These are phyloP conservation scores for Agrochola lychnidis DNA, from an alignment of 2,888 invertebrate genomes.

Conservation along the genomic window DNA sequence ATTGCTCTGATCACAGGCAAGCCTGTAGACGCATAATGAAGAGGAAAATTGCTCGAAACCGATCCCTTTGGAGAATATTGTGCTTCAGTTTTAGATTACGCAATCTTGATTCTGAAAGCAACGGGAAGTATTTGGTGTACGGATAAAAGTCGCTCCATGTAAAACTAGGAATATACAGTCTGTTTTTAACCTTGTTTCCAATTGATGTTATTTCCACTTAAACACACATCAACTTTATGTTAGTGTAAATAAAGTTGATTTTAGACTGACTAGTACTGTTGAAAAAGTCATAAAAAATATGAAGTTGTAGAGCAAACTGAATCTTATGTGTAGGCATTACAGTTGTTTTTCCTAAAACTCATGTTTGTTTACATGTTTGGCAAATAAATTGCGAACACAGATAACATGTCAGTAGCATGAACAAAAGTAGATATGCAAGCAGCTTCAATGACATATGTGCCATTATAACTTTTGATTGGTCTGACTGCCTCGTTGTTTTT, in stretches of 20 bases:
- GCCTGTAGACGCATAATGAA: slow-evolving; percentile 40
- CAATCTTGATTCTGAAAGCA: slow-evolving; percentile 43
- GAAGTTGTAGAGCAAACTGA: too few relatives aligned
- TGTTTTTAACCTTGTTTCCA: too few relatives aligned
- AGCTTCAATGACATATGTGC: background rate
- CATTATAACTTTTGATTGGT: background rate
- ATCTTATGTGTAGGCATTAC: too few relatives aligned
- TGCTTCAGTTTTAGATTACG: slow-evolving; percentile 39
- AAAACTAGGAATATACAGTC: background rate
- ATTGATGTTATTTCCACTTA: too few relatives aligned
- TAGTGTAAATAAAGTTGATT: too few relatives aligned
- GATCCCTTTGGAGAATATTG: slow-evolving; percentile 34
- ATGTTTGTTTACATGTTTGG: too few relatives aligned
- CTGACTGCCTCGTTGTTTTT: too few relatives aligned
- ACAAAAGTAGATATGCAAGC: background rate
- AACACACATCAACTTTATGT: too few relatives aligned
- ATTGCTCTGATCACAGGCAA: slow-evolving; percentile 33
- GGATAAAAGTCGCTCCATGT: background rate
- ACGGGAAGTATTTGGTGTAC: slow-evolving; percentile 23
- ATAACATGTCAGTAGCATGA: background rate
- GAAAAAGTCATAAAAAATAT: too few relatives aligned
- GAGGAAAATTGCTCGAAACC: slow-evolving; percentile 45
- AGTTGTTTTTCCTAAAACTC: too few relatives aligned
- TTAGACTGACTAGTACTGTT: too few relatives aligned
- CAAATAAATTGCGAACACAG: too few relatives aligned